These are phyloP conservation scores for Echiichthys vipera DNA, from an alignment of 2,797 vertebrate species.

Conservation along the genomic window DNA sequence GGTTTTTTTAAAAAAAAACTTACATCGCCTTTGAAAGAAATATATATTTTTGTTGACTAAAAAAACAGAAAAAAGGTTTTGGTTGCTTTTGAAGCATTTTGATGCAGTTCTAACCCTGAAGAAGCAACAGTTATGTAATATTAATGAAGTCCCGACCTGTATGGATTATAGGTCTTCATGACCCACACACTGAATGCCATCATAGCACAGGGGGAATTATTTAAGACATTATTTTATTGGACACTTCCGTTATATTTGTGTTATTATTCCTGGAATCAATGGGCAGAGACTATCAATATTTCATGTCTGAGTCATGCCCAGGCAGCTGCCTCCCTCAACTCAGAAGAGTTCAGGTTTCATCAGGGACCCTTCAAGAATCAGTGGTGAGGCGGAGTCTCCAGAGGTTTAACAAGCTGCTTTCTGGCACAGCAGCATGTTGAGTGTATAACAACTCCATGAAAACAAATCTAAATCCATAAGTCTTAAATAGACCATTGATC, in stretches of 20 bases:
- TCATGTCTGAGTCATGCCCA: constrained; percentile 46
- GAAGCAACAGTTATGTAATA: constrained; percentile 8
- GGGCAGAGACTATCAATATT: constrained; percentile 64
- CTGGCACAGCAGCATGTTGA: constrained; percentile 1
- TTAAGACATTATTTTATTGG: constrained; percentile 10
- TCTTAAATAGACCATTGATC: too few species aligned
- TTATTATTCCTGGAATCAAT: constrained; percentile 38
- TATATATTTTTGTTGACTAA: not conserved
- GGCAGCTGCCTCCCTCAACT: constrained; percentile 31
- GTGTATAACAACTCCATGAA: not conserved
- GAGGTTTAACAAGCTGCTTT: constrained; percentile 7
- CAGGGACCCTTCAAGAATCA: constrained; percentile 10
- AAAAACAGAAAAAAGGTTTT: not conserved
- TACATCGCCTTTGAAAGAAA: not conserved
- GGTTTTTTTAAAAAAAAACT: too few species aligned
- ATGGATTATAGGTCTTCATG: not conserved
- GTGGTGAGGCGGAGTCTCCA: not conserved
- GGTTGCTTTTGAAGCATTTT: not conserved
- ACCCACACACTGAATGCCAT: not conserved
- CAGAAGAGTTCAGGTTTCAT: constrained; percentile 1
- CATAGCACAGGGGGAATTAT: not conserved
- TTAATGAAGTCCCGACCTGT: constrained; percentile 13
- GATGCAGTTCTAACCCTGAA: not conserved
- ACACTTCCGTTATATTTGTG: constrained; percentile 11
- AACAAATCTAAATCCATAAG: not conserved